Evolutionary conservation across 2,888 invertebrate genomes (phyloP), one percentile per base, ranked within the genome.

Genomic region (Philereme transversata): DNA sequence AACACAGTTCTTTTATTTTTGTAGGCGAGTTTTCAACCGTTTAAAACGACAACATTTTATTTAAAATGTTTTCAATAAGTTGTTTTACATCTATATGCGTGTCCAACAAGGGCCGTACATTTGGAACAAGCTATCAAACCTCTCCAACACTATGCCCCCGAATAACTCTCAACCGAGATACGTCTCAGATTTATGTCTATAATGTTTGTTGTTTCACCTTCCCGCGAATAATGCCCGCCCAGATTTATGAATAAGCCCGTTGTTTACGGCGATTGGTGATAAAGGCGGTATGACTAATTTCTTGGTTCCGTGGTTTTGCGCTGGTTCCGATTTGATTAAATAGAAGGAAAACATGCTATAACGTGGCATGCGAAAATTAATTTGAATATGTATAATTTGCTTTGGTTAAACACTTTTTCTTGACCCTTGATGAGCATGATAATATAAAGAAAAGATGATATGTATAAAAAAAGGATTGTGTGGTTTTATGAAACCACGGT

Each of bases 181-280:
- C 87, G 88, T 89, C 83, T 77, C 86, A 92, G 91, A 92, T 91
- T 92, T 92, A 92, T 91, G 89, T 88, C 82, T 81, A 90, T 85
- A 90, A 91, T 90, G 90, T 91, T 90, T 90, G 90, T 89, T 91
- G 88, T 90, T 88, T 90, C 90, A 91, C 90, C 90, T 90, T 84
- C 81, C 79, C 84, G 78, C 84, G 88, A 89, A 90, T 90, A 89
- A 90, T 87, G 87, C 88, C 79, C 74, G 72, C 70, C 61, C 79
- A 88, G 89, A 90, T 90, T 90, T 90, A 90, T 90, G 89, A 87
- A 89, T 90, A 90, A 88, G 83, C 88, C 76, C 79, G 81, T 82
- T 81, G 75, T 81, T 84, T 79, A 84, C 81, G 83, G 82, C 84
- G 81, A 79, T 89, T 72, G 74, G 78, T 79, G 88, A 89, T 90